These are phyloP conservation scores for Metellina segmentata DNA, from an alignment of 2,888 invertebrate species.

Conservation along the genomic window DNA sequence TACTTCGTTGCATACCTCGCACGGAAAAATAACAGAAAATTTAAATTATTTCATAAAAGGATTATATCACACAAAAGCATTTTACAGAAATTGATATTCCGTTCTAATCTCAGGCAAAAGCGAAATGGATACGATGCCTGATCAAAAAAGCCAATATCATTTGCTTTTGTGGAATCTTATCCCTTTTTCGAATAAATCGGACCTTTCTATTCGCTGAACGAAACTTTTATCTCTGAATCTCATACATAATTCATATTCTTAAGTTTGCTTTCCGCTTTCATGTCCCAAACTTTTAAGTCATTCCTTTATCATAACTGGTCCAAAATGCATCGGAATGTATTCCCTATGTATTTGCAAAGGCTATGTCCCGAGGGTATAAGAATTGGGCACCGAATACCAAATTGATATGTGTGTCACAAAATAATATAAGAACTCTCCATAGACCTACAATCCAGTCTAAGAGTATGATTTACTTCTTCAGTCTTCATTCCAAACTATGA, in stretches of 20 bases:
- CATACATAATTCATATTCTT: conserved; percentile 40
- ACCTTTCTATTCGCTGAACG: conserved; percentile 35
- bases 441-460: too few species aligned
- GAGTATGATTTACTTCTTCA: too few species aligned
- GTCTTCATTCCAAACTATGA: too few species aligned
- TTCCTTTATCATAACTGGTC: conserved; percentile 36
- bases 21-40: not conserved
- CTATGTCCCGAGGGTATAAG: conserved; percentile 3
- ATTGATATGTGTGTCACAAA: conserved; percentile 4
- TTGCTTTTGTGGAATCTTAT: conserved; percentile 28
- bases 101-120: not conserved
- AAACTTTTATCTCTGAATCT: conserved; percentile 50
- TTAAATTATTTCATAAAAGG: not conserved
- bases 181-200: conserved; percentile 16
- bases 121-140: conserved; percentile 10
- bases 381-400: conserved; percentile 16
- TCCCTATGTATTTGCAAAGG: conserved; percentile 4
- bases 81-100: not conserved
- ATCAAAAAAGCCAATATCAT: conserved; percentile 28
- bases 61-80: not conserved
- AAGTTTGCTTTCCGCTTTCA: conserved; percentile 39
- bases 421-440: not conserved
- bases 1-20: too few species aligned
- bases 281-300: conserved; percentile 41
- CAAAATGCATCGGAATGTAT: conserved; percentile 19